phyloP scores from a whole-genome alignment of 2,888 invertebrate species.

The Trichogramma evanescens region DNA sequence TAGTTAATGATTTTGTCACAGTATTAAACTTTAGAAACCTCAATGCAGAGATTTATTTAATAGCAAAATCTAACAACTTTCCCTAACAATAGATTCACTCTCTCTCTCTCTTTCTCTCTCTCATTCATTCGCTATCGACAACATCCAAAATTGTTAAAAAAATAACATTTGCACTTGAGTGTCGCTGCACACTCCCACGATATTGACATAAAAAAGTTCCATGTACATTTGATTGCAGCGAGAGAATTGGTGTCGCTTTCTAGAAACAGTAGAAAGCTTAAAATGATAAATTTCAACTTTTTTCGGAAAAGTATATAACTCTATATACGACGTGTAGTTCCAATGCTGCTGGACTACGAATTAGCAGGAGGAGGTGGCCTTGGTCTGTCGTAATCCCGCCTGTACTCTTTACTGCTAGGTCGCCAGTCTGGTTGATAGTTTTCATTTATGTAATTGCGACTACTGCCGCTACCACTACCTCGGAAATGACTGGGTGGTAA shows the following conservation, averaged over 20 bases:
- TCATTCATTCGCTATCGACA: neutral
- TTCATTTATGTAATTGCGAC: conserved; percentile 39
- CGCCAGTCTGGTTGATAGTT: conserved; percentile 49
- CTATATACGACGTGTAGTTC: conserved; percentile 35
- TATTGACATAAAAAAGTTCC: neutral
- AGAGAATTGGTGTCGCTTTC: neutral
- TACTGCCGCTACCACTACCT: conserved; percentile 24
- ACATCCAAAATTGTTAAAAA: conserved; percentile 10
- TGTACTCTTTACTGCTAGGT: conserved; percentile 43
- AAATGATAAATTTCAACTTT: neutral
- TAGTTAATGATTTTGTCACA: too few species aligned
- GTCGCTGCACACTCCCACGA: neutral
- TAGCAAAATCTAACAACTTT: conserved; percentile 10
- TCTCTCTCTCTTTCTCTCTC: conserved; percentile 1
- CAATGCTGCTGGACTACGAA: conserved; percentile 42
- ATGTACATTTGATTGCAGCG: conserved; percentile 2
- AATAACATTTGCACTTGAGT: conserved; percentile 1
- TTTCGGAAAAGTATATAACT: conserved; percentile 8
- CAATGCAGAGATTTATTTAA: neutral
- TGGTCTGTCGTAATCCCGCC: conserved; percentile 60
- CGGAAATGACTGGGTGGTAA: conserved; percentile 39
- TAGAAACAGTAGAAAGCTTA: too few species aligned
- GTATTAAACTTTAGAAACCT: conserved; percentile 1
- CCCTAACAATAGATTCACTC: neutral
- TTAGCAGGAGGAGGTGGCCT: conserved; percentile 54